These are phyloP conservation scores for Glaucopsyche alexis DNA, from an alignment of 2,888 invertebrate species.

Conservation along the genomic window DNA sequence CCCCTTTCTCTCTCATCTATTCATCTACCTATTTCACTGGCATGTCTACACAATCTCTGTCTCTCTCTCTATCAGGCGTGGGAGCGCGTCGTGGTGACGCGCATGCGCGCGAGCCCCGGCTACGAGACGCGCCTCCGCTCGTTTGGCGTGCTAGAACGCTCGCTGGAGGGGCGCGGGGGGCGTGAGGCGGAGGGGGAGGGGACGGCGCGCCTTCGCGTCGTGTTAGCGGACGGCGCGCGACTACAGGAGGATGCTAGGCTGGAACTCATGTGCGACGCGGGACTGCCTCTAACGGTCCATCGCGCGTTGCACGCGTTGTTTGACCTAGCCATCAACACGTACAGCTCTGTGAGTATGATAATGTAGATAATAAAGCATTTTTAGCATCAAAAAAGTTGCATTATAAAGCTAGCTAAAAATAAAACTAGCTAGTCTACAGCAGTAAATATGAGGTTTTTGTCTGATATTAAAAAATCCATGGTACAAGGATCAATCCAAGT, in stretches of 20 bases:
- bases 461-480: no score
- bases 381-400: no score
- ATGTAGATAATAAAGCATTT: no score
- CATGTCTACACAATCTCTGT: no score
- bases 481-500: no score
- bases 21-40: no score
- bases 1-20: no score
- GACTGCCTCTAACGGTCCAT: constrained; percentile 60
- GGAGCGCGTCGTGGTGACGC: constrained; percentile 74
- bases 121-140: constrained; percentile 84
- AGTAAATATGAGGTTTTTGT: no score
- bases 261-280: constrained; percentile 66
- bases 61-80: constrained; percentile 78
- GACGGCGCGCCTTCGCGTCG: constrained; percentile 66
- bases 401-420: no score
- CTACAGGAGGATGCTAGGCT: constrained; percentile 80
- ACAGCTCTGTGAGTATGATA: constrained; percentile 57
- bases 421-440: no score
- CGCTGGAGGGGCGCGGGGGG: constrained; percentile 82
- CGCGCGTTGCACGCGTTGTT: constrained; percentile 57
- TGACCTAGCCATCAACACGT: constrained; percentile 62
- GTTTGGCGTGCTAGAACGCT: constrained; percentile 81
- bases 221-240: constrained; percentile 65
- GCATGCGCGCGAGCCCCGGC: constrained; percentile 65
- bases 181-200: constrained; percentile 79